Evolutionary conservation across 2,797 vertebrate genomes (phyloP).

Genomic region (Uromys caudimaculatus): DNA sequence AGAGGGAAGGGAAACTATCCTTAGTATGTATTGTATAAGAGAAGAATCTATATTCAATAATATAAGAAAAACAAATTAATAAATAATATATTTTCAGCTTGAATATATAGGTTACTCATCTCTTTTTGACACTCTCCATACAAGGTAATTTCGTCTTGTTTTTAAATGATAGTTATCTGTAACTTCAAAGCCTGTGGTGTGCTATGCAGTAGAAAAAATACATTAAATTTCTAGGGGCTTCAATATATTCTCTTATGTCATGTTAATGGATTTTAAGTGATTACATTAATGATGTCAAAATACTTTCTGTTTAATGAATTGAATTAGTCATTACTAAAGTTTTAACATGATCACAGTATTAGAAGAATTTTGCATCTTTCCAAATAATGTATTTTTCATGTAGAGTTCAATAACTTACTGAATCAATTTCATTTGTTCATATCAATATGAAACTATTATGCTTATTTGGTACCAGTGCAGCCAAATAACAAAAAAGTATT

Average conservation of each 20-base stretch:
- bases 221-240: background rate
- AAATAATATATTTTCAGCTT: background rate
- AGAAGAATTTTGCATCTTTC: background rate
- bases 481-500: background rate
- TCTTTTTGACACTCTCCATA: background rate
- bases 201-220: background rate
- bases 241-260: background rate
- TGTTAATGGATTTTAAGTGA: constrained; percentile 10
- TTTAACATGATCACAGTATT: background rate
- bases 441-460: background rate
- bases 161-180: background rate
- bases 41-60: background rate
- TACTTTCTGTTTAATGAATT: background rate
- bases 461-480: background rate
- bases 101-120: background rate
- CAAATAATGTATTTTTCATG: background rate
- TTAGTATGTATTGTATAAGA: background rate
- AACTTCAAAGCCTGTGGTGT: constrained; percentile 3
- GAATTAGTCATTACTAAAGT: background rate
- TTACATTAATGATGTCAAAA: background rate
- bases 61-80: background rate
- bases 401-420: background rate
- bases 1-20: background rate
- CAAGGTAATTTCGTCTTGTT: background rate
- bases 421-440: constrained; percentile 16